Evolutionary conservation across 2,113 vertebrate genomes (phyloP).

Genomic region (Podilymbus podiceps): DNA sequence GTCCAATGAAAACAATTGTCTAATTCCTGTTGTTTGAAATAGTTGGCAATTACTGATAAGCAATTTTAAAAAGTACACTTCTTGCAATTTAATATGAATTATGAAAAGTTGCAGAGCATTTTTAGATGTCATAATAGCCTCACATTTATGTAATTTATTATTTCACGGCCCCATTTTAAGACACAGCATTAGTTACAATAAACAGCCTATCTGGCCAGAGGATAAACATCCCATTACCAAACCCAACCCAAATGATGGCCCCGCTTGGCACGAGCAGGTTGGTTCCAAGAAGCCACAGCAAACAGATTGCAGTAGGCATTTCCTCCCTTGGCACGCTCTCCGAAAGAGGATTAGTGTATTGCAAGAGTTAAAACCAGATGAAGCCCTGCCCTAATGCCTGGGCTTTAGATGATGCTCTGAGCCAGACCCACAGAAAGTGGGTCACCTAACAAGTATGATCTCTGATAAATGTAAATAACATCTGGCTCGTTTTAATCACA

Average conservation of each 20-base stretch:
- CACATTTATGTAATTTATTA: not conserved
- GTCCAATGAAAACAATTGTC: fast-evolving
- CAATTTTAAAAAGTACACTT: not conserved
- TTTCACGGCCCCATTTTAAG: not conserved
- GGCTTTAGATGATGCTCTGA: not conserved
- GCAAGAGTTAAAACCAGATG: not conserved
- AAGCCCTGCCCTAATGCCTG: not conserved
- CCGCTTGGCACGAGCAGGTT: not conserved
- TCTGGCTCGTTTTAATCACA: not conserved
- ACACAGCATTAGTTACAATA: not conserved
- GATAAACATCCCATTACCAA: not conserved
- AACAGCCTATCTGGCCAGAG: not conserved
- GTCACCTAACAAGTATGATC: not conserved
- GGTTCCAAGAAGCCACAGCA: not conserved
- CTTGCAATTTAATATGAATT: not conserved
- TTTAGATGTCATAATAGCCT: not conserved
- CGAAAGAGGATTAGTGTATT: not conserved
- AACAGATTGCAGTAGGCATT: fast-evolving
- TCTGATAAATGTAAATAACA: not conserved
- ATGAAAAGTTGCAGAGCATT: not conserved
- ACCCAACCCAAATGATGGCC: not conserved
- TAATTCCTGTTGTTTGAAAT: not conserved
- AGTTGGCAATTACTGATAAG: not conserved
- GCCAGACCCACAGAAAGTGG: not conserved
- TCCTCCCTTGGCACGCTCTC: too few species aligned